Evolutionary conservation across 1,140 invertebrate species (phyloP).

Genomic region (Drosophila tropicalis): DNA sequence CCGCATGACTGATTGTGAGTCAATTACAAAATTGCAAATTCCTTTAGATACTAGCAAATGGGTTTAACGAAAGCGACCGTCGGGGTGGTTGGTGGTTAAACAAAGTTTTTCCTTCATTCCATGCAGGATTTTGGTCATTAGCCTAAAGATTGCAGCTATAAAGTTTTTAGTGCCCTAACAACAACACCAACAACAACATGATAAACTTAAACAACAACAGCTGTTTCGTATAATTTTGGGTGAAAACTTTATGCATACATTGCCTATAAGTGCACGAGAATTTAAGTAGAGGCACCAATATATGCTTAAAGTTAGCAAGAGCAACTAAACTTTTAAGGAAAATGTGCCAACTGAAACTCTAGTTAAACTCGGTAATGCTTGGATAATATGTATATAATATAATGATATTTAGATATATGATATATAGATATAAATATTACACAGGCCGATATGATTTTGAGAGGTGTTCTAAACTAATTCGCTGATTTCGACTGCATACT

Average conservation of each 20-base stretch:
- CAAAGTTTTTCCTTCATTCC: not conserved
- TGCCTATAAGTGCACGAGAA: not conserved
- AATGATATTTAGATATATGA: too few species aligned
- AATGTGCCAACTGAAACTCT: not conserved
- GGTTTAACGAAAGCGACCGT: too few species aligned
- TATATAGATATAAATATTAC: too few species aligned
- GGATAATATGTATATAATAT: too few species aligned
- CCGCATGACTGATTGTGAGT: slow-evolving; percentile 57
- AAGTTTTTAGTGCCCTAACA: slow-evolving; percentile 15
- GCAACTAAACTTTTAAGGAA: not conserved
- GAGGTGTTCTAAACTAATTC: too few species aligned
- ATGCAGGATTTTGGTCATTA: slow-evolving; percentile 15
- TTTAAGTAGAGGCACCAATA: not conserved
- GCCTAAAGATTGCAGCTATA: not conserved
- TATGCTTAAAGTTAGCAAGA: not conserved
- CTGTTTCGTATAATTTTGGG: slow-evolving; percentile 3
- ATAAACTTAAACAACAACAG: slow-evolving; percentile 21
- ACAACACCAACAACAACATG: not conserved
- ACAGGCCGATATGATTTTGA: too few species aligned
- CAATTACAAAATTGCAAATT: slow-evolving; percentile 61
- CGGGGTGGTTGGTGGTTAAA: not conserved
- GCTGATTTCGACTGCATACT: too few species aligned
- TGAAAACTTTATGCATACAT: slow-evolving; percentile 7
- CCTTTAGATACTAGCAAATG: slow-evolving; percentile 6
- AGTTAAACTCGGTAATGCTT: too few species aligned